Percentiles rank a stretch among this genome's conserved stretches.
These are phyloP conservation scores for Orientallactaga sibirica DNA, from an alignment of 2,797 vertebrate genomes.

Conservation along the genomic window DNA sequence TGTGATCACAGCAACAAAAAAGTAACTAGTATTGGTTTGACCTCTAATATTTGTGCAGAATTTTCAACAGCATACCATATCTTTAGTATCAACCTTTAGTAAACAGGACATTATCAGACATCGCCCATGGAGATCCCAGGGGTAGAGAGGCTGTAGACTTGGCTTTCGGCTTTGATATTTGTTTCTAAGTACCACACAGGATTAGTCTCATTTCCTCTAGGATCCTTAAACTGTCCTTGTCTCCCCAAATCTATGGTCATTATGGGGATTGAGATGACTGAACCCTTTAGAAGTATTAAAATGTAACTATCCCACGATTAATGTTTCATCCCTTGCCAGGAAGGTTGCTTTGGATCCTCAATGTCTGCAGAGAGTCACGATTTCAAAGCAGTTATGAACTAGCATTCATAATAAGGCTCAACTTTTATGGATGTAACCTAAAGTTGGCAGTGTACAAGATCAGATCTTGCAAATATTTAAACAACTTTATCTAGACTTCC, in stretches of 20 bases:
- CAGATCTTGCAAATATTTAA: slow-evolving; percentile 9
- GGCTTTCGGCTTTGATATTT: neutral
- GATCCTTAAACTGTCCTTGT: neutral
- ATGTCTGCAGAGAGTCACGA: neutral
- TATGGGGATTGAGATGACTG: neutral
- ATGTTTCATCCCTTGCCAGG: slow-evolving; percentile 42
- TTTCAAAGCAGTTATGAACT: neutral
- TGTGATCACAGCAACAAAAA: no score
- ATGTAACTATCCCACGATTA: neutral
- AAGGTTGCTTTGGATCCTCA: neutral
- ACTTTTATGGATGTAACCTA: neutral
- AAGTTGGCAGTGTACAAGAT: neutral
- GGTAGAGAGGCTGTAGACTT: rapidly evolving
- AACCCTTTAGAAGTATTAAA: neutral
- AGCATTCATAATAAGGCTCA: neutral
- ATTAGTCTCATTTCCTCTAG: neutral
- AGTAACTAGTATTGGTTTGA: neutral
- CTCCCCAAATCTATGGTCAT: neutral
- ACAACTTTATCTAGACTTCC: neutral
- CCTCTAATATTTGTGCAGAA: neutral
- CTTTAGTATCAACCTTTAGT: neutral
- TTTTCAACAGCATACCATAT: neutral
- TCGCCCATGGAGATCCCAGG: neutral
- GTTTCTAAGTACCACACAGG: neutral
- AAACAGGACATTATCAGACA: neutral